These are phyloP conservation scores for Melanogrammus aeglefinus DNA, from an alignment of 2,797 vertebrate species.

Conservation along the genomic window DNA sequence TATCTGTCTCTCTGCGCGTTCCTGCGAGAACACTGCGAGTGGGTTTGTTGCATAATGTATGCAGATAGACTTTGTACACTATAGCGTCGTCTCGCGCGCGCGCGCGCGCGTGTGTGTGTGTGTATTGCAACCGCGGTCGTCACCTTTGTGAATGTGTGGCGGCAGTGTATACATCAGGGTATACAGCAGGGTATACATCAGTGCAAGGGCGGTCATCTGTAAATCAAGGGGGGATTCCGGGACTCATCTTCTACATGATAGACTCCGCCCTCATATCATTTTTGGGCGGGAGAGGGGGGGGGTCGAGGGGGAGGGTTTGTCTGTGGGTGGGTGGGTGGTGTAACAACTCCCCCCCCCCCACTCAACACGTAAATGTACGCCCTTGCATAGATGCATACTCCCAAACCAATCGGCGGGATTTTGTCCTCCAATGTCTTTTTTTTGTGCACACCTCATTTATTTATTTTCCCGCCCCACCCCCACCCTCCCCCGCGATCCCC, in stretches of 20 bases:
- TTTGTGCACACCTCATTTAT: neutral
- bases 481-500: neutral
- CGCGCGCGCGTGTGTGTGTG: constrained; percentile 72
- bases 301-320: constrained; percentile 51
- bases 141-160: no score
- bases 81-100: constrained; percentile 62
- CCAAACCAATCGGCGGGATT: neutral
- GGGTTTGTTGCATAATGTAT: constrained; percentile 63
- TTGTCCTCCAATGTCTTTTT: neutral
- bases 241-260: neutral
- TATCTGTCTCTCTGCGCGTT: constrained; percentile 51
- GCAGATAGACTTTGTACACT: constrained; percentile 57
- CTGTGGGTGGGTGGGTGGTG: constrained; percentile 43
- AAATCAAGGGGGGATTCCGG: neutral
- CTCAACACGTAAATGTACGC: neutral
- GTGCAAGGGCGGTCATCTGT: neutral
- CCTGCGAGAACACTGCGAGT: constrained; percentile 57
- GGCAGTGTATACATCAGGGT: neutral
- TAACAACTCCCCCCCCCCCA: neutral
- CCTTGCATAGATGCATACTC: constrained; percentile 4
- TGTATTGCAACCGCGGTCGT: constrained; percentile 7
- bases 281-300: neutral
- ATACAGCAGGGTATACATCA: constrained; percentile 37
- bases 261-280: neutral
- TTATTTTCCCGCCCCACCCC: constrained; percentile 36